These are phyloP conservation scores for Anoura caudifer DNA, from an alignment of 2,113 vertebrate species.

Conservation along the genomic window DNA sequence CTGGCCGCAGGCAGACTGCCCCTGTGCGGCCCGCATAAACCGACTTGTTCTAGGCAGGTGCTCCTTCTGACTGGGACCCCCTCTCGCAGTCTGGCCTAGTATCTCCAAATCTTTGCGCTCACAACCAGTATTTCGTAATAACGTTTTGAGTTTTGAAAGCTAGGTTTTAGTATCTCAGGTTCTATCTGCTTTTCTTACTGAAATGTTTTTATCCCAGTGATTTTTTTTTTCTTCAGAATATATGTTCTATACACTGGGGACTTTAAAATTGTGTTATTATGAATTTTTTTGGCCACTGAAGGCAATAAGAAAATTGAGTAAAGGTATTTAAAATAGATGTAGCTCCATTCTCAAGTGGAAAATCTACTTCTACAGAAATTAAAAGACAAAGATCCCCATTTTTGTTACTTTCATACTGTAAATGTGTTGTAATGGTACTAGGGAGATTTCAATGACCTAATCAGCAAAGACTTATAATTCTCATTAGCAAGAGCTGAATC, in stretches of 20 bases:
- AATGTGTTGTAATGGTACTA: constrained; percentile 20
- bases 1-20: rapidly evolving
- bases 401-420: not conserved
- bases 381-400: not conserved
- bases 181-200: not conserved
- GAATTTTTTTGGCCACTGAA: not conserved
- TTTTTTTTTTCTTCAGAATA: not conserved
- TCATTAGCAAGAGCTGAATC: constrained; percentile 71
- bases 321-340: not conserved
- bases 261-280: not conserved
- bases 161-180: too few relatives aligned
- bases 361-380: not conserved
- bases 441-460: constrained; percentile 53
- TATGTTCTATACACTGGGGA: not conserved
- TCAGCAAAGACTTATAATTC: constrained; percentile 67
- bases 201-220: not conserved
- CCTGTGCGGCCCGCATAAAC: rapidly evolving
- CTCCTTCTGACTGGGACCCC: not conserved
- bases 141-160: not conserved
- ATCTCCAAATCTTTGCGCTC: not conserved
- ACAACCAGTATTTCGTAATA: not conserved
- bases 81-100: not conserved
- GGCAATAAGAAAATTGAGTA: not conserved
- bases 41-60: not conserved
- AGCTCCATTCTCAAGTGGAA: not conserved